These are phyloP conservation scores for Lepidostoma basale DNA, from an alignment of 1,140 invertebrate genomes.

Conservation along the genomic window DNA sequence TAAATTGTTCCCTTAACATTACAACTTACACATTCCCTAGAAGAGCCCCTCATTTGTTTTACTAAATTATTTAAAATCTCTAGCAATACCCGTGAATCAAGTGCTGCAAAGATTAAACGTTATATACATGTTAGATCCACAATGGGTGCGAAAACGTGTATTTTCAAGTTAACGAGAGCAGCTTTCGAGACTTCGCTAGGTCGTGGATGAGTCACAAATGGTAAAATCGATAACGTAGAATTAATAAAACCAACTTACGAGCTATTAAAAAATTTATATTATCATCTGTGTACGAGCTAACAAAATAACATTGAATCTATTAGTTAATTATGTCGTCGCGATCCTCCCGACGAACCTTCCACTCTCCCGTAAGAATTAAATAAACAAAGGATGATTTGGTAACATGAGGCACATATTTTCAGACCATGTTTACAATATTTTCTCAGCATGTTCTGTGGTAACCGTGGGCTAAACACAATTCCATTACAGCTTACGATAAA, in stretches of 20 bases:
- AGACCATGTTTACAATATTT: slow-evolving; percentile 41
- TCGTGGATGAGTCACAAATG: slow-evolving; percentile 33
- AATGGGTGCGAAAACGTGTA: too few species aligned
- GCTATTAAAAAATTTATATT: slow-evolving; percentile 45
- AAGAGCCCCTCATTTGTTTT: too few species aligned
- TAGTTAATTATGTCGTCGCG: slow-evolving; percentile 12
- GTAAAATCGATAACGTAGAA: slow-evolving; percentile 39
- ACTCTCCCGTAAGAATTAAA: slow-evolving; percentile 17
- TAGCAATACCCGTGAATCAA: too few species aligned
- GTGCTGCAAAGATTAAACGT: too few species aligned
- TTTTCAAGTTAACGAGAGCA: too few species aligned
- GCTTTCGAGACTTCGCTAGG: not conserved
- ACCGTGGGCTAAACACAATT: slow-evolving; percentile 13
- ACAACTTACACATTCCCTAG: too few species aligned
- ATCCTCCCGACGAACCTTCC: not conserved
- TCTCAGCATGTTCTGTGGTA: slow-evolving; percentile 17
- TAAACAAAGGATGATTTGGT: slow-evolving; percentile 36
- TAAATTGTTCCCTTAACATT: too few species aligned
- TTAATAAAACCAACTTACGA: slow-evolving; percentile 44
- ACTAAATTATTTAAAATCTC: too few species aligned
- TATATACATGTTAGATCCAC: too few species aligned
- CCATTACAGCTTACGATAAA: too few species aligned
- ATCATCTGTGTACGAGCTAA: slow-evolving; percentile 43
- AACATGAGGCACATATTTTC: slow-evolving; percentile 46
- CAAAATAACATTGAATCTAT: slow-evolving; percentile 24